These are phyloP conservation scores for Onychomys leucogaster DNA, from an alignment of 2,797 vertebrate genomes.

Conservation along the genomic window DNA sequence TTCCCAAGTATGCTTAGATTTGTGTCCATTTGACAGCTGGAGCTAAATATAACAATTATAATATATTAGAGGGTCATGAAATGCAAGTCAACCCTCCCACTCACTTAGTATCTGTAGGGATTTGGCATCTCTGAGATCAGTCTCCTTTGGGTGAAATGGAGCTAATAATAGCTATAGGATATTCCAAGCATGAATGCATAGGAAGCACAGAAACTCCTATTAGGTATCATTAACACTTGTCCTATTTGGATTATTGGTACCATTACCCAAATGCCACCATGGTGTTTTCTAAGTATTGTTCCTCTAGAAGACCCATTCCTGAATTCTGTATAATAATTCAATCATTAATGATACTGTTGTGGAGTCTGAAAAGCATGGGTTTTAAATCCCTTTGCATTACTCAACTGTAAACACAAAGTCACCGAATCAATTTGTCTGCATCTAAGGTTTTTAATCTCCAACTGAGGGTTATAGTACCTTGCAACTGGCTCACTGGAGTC, in stretches of 20 bases:
- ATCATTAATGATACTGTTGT: not conserved
- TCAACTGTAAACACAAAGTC: not conserved
- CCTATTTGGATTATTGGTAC: not conserved
- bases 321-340: slow-evolving; percentile 38
- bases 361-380: not conserved
- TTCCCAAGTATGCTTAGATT: not conserved
- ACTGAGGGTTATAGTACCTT: not conserved
- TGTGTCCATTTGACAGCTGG: not conserved
- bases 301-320: not conserved
- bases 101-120: not conserved
- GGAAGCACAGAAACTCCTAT: not conserved
- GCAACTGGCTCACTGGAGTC: not conserved
- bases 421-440: not conserved
- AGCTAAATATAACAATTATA: not conserved
- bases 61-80: not conserved
- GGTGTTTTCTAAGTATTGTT: not conserved
- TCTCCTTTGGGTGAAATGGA: not conserved
- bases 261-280: not conserved
- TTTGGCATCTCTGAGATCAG: not conserved
- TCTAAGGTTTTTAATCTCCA: not conserved
- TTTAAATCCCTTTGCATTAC: not conserved
- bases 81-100: not conserved
- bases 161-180: not conserved
- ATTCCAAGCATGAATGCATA: not conserved
- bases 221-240: not conserved